phyloP scores from a whole-genome alignment of 2,888 invertebrate genomes.

The Cistogaster globosa region DNA sequence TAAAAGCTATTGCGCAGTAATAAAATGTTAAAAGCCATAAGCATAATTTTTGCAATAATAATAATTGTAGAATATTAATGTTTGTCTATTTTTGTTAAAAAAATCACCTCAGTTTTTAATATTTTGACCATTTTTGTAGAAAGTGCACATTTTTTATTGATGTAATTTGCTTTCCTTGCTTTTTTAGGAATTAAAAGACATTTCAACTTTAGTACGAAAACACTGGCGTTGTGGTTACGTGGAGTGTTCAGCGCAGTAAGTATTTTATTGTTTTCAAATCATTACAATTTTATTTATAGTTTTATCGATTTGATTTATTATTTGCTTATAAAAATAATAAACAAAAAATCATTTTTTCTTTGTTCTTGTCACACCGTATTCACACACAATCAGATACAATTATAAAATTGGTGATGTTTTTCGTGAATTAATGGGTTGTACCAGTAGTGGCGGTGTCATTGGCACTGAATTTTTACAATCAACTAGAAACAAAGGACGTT shows the following conservation, averaged over 20 bases:
- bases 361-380: not conserved
- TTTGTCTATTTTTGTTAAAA: too few species aligned
- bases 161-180: not conserved
- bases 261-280: slow-evolving; percentile 57
- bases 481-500: slow-evolving; percentile 83
- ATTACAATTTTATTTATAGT: not conserved
- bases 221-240: slow-evolving; percentile 98
- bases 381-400: slow-evolving; percentile 80
- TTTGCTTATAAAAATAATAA: too few species aligned
- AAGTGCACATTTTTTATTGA: too few species aligned
- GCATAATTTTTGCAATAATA: too few species aligned
- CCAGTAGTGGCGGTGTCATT: slow-evolving; percentile 79
- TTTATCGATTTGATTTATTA: not conserved
- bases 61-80: too few species aligned
- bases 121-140: not conserved
- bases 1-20: too few species aligned
- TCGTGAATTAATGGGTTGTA: slow-evolving; percentile 83
- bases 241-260: slow-evolving; percentile 95
- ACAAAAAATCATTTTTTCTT: not conserved
- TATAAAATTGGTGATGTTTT: slow-evolving; percentile 83
- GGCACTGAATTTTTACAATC: slow-evolving; percentile 83
- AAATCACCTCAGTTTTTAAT: too few species aligned
- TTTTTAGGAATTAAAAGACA: slow-evolving; percentile 87
- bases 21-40: too few species aligned
- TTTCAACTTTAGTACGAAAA: slow-evolving; percentile 95